phyloP scores from a whole-genome alignment of 2,888 invertebrate species.

The Graphium colonna region DNA sequence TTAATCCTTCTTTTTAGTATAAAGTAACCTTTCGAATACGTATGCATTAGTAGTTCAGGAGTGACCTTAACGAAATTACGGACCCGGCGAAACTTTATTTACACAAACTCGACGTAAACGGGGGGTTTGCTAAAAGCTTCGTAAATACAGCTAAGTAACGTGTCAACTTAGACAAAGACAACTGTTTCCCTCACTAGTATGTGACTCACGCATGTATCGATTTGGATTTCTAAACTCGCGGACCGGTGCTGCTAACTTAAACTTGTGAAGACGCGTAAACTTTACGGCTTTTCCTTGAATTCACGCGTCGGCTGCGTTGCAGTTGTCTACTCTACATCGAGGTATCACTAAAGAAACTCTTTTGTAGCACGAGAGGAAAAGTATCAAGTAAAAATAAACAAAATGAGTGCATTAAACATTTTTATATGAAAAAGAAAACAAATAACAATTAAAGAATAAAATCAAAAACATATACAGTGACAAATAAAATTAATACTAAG shows the following conservation, averaged over 20 bases:
- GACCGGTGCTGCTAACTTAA: constrained; percentile 19
- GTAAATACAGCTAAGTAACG: constrained; percentile 73
- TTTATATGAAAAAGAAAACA: too few relatives aligned
- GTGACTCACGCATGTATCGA: constrained; percentile 48
- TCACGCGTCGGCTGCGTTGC: too few relatives aligned
- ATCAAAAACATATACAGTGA: too few relatives aligned
- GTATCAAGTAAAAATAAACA: too few relatives aligned
- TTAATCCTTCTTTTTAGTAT: too few relatives aligned
- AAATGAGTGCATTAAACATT: too few relatives aligned
- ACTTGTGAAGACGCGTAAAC: constrained; percentile 14
- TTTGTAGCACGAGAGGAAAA: too few relatives aligned
- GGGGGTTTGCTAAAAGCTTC: constrained; percentile 73
- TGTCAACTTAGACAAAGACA: constrained; percentile 70
- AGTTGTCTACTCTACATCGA: too few relatives aligned
- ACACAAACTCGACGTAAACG: constrained; percentile 54
- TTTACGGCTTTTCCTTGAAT: constrained; percentile 15
- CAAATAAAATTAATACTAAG: too few relatives aligned
- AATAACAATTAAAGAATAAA: too few relatives aligned
- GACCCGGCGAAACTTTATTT: constrained; percentile 45
- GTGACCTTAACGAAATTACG: constrained; percentile 17
- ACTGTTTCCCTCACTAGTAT: constrained; percentile 49
- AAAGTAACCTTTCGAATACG: too few relatives aligned
- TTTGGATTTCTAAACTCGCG: constrained; percentile 32
- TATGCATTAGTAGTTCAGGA: constrained; percentile 6
- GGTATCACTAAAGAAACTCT: too few relatives aligned